Evolutionary conservation across 2,113 vertebrate species (phyloP).

Genomic region (Clarias gariepinus): DNA sequence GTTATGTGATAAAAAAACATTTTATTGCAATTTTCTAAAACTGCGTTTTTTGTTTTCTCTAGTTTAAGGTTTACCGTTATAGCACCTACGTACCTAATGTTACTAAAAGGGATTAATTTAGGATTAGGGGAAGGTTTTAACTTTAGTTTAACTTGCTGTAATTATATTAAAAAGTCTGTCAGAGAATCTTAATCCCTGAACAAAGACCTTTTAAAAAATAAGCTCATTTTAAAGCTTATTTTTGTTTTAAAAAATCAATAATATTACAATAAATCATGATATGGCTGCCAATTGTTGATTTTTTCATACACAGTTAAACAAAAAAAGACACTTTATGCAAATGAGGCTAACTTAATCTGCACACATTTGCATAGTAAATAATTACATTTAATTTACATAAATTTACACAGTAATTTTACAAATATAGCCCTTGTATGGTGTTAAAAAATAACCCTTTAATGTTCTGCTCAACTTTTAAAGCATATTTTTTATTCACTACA

Average conservation of each 20-base stretch:
- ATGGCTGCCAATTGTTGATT: background rate
- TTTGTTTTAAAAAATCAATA: background rate
- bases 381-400: background rate
- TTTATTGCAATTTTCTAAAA: background rate
- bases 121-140: background rate
- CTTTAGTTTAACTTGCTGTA: background rate
- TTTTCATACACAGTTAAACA: background rate
- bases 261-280: background rate
- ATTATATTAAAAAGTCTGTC: background rate
- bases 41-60: background rate
- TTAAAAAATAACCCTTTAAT: too few species aligned
- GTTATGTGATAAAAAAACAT: background rate
- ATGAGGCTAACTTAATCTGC: background rate
- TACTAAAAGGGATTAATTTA: background rate
- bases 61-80: background rate
- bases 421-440: background rate
- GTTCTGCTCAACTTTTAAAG: too few species aligned
- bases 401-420: background rate
- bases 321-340: slow-evolving; percentile 2
- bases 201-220: background rate
- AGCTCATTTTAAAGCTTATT: background rate
- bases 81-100: background rate
- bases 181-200: background rate
- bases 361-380: background rate
- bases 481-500: too few species aligned